These are phyloP conservation scores for Eurystomus glaucurus DNA, from an alignment of 2,797 vertebrate species.

Conservation along the genomic window DNA sequence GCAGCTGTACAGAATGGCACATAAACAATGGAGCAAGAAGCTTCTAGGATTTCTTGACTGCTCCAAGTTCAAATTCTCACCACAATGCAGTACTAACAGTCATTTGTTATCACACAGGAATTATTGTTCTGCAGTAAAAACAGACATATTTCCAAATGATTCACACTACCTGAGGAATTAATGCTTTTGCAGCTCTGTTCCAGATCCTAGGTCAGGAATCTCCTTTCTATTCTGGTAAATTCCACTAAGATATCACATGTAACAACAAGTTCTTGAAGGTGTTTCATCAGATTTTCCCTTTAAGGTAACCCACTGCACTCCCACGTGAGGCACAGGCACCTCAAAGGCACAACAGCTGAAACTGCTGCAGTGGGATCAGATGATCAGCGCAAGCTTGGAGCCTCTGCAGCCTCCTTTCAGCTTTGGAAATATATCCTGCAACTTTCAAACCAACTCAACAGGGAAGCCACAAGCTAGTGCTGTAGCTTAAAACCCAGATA, in stretches of 20 bases:
- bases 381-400: conserved; percentile 50
- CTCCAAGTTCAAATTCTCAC: conserved; percentile 5
- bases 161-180: conserved; percentile 56
- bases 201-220: conserved; percentile 62
- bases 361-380: conserved; percentile 78
- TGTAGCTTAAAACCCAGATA: background rate
- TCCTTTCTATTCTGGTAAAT: conserved; percentile 61
- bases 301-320: conserved; percentile 67
- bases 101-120: background rate
- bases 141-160: conserved; percentile 35
- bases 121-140: background rate
- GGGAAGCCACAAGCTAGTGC: background rate
- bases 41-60: background rate
- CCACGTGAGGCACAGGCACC: conserved; percentile 60
- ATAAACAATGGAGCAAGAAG: background rate
- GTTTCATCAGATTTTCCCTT: conserved; percentile 72
- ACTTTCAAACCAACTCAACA: background rate
- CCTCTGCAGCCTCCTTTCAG: conserved; percentile 47
- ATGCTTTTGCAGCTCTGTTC: conserved; percentile 32
- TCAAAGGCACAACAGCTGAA: conserved; percentile 49
- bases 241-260: conserved; percentile 67
- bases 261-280: conserved; percentile 73
- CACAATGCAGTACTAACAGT: background rate
- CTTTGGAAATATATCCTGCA: background rate
- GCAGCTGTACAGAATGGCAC: background rate